Evolutionary conservation across 1,140 invertebrate species (phyloP).

Genomic region (Plutomurus gul): DNA sequence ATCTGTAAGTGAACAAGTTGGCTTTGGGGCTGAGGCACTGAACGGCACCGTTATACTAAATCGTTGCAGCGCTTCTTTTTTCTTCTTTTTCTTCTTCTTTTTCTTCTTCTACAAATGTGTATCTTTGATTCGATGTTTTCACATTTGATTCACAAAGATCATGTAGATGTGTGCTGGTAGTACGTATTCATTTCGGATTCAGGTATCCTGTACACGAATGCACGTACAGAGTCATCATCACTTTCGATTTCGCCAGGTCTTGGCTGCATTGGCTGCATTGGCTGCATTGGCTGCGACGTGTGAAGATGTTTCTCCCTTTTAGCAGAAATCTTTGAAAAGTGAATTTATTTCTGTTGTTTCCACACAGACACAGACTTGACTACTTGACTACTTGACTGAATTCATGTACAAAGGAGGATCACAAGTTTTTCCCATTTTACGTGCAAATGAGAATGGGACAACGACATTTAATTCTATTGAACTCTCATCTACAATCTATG

Average conservation of each 20-base stretch:
- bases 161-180: no score
- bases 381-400: no score
- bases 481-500: not conserved
- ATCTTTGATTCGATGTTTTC: not conserved
- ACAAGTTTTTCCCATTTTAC: not conserved
- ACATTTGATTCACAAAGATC: not conserved
- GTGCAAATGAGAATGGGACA: not conserved
- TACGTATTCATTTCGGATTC: not conserved
- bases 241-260: not conserved
- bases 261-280: not conserved
- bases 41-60: slow-evolving; percentile 10
- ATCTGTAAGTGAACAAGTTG: no score
- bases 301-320: not conserved
- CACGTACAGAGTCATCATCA: not conserved
- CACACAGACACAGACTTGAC: no score
- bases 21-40: slow-evolving; percentile 1
- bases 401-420: not conserved
- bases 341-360: no score
- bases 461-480: not conserved
- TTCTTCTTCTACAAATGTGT: not conserved
- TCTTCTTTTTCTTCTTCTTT: not conserved
- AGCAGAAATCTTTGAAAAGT: no score
- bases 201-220: not conserved
- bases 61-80: not conserved
- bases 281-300: not conserved